Base-by-base conservation (phyloP, 2,113 vertebrate species). In the Podarcis raffonei region DNA sequence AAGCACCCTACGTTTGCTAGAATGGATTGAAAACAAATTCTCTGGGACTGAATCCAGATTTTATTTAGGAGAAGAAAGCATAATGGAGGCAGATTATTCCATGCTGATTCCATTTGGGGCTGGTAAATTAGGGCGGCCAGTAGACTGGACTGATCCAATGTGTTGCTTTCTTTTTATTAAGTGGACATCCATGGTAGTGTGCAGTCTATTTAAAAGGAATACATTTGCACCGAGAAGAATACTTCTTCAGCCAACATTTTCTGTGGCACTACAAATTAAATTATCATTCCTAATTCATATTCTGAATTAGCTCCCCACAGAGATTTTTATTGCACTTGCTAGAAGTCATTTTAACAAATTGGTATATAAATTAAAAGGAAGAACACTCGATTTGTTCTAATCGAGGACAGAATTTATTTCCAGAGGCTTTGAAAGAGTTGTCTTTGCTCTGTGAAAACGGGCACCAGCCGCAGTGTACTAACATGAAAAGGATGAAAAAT, bases 181-280 rank as follows among this genome's bases (percentile, higher is more conserved):
- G 37, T 39, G 75, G 37, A 76, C 25, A 39, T 1, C 57, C n/a
- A 35, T 81, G 79, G 35, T 37, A 74, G 9, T 18, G 7, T 32
- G 42, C 30, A 57, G 20, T n/a, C 69, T 30, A 84, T 74, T 84
- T 13, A 57, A 84, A 72, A 57, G 5, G 53, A 84, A 72, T 53
- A 69, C n/a, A 35, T 84, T 84, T 84, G 42, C 42, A 25, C 11
- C 27, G 12, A 35, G 35, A 66, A 66, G 53, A 35, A 32, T 32
- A 84, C 66, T 53, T 83, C 32, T 83, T 71, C 25, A 83, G 82
- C 66, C 68, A 48, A 72, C 68, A 82, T 66, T 92, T 95, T 88
- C 66, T 94, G 42, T 93, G 94, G 92, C 62, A 87, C 16, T 48
- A 92, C 42, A 94, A 93, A 96, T 95, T 94, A 88, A 96, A 93